phyloP scores from a whole-genome alignment of 2,888 invertebrate species.

The Didymodactylos carnosus region DNA sequence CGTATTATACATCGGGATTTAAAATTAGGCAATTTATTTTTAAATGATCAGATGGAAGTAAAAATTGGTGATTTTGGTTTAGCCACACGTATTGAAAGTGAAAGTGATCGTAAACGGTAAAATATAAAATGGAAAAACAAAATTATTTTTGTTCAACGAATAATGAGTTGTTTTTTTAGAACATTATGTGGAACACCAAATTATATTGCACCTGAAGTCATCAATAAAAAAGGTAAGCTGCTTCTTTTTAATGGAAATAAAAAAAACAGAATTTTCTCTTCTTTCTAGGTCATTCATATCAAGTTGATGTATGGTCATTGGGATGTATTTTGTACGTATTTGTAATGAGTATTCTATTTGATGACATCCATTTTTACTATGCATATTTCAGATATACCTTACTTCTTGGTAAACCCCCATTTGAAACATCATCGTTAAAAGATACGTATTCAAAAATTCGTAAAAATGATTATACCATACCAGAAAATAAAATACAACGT shows the following conservation, averaged over 20 bases:
- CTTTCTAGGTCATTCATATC: conserved; percentile 61
- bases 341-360: too few species aligned
- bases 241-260: not conserved
- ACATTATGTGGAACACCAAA: conserved; percentile 99
- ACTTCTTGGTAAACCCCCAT: conserved; percentile 85
- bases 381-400: too few species aligned
- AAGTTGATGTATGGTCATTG: conserved; percentile 96
- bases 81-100: conserved; percentile 73
- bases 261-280: not conserved
- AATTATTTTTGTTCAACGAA: not conserved
- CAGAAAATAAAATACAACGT: conserved; percentile 27
- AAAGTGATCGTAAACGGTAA: conserved; percentile 56
- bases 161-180: conserved; percentile 16
- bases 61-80: conserved; percentile 98
- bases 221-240: conserved; percentile 51
- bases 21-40: conserved; percentile 87
- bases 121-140: not conserved
- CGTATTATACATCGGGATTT: conserved; percentile 89
- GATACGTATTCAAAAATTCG: conserved; percentile 87
- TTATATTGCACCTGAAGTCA: conserved; percentile 94
- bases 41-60: conserved; percentile 45
- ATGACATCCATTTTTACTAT: too few species aligned
- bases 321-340: conserved; percentile 96
- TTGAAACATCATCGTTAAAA: conserved; percentile 78
- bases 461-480: conserved; percentile 67